phyloP scores from a whole-genome alignment of 2,113 vertebrate genomes.

The Prolemur simus region DNA sequence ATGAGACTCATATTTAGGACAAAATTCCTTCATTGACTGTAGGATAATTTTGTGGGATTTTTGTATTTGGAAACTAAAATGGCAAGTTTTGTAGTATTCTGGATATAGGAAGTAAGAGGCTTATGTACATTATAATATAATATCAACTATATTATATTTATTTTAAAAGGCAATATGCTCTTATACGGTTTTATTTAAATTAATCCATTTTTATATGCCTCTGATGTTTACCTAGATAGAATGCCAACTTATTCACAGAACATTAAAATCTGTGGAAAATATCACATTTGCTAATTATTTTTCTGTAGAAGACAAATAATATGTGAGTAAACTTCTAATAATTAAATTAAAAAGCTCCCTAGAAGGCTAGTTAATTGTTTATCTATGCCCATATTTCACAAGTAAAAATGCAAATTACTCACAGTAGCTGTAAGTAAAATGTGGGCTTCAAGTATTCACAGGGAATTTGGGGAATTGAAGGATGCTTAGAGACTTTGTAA shows the following conservation, averaged over 20 bases:
- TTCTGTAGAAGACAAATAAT: slow-evolving; percentile 74
- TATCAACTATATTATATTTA: background rate
- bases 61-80: slow-evolving; percentile 58
- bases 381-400: slow-evolving; percentile 44
- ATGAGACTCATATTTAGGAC: slow-evolving; percentile 14
- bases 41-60: background rate
- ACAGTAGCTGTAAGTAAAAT: background rate
- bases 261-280: slow-evolving; percentile 77
- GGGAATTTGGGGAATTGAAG: background rate
- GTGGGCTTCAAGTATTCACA: slow-evolving; percentile 26
- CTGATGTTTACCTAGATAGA: slow-evolving; percentile 75
- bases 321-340: slow-evolving; percentile 76
- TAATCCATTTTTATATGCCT: slow-evolving; percentile 75
- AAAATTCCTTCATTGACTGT: background rate
- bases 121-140: slow-evolving; percentile 46
- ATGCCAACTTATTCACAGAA: slow-evolving; percentile 75
- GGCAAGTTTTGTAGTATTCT: slow-evolving; percentile 39
- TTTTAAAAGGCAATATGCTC: slow-evolving; percentile 53
- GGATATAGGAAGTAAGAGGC: slow-evolving; percentile 51
- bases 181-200: slow-evolving; percentile 67
- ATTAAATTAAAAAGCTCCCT: slow-evolving; percentile 77
- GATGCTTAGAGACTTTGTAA: background rate
- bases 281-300: slow-evolving; percentile 81
- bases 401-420: slow-evolving; percentile 52
- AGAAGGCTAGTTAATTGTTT: slow-evolving; percentile 65